Conservation (phyloP, 2,888 invertebrate genomes). For the Lasioglossum morio region DNA sequence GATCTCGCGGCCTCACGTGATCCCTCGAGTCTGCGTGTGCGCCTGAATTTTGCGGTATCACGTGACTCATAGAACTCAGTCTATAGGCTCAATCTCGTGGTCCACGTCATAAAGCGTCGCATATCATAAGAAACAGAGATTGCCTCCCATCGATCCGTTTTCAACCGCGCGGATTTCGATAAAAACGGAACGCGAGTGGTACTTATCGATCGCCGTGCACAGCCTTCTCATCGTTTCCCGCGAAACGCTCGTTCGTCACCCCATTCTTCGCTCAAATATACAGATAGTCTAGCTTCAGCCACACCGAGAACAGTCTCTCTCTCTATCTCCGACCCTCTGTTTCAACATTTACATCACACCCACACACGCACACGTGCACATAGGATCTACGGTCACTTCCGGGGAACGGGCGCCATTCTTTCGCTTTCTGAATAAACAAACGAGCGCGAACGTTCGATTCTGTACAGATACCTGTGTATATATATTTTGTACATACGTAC, state of each 20-base stretch:
- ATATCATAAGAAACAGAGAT: not conserved
- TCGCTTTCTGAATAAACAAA: not conserved
- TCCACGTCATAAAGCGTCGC: not conserved
- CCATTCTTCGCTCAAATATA: slow-evolving; percentile 59
- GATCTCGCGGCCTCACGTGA: not conserved
- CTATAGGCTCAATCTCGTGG: not conserved
- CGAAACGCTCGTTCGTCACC: slow-evolving; percentile 68
- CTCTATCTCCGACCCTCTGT: slow-evolving; percentile 29
- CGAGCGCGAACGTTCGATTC: slow-evolving; percentile 7
- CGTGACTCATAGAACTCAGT: not conserved
- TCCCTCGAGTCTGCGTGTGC: not conserved
- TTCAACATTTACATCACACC: slow-evolving; percentile 10
- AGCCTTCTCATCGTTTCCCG: slow-evolving; percentile 73
- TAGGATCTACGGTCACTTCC: slow-evolving; percentile 21
- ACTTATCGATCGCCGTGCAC: slow-evolving; percentile 35
- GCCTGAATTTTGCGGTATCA: not conserved
- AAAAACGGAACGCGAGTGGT: slow-evolving; percentile 46
- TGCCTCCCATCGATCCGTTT: not conserved
- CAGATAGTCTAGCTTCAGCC: slow-evolving; percentile 64
- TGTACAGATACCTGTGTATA: slow-evolving; percentile 21
- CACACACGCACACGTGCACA: slow-evolving; percentile 1
- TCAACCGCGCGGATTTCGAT: slow-evolving; percentile 6
- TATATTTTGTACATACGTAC: slow-evolving; percentile 14
- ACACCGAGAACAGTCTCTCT: slow-evolving; percentile 51
- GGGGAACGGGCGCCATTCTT: slow-evolving; percentile 11